A percentile compares a stretch with the other conserved stretches of the same genome.
phyloP scores from a whole-genome alignment of 2,797 vertebrate species.

The Ambastaia sidthimunki region DNA sequence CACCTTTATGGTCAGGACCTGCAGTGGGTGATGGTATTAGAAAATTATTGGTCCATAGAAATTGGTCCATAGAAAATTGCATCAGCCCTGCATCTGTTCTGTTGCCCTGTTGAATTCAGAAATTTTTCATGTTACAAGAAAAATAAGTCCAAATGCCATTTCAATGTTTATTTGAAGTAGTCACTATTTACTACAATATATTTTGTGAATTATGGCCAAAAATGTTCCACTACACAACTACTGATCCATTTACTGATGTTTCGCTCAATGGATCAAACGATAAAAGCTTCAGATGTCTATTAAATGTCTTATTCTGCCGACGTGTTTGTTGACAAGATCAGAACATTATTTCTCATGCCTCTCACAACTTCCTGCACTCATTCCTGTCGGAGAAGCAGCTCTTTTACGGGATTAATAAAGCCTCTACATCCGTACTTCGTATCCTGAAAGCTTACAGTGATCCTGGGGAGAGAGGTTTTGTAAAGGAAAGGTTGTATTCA shows the following conservation, averaged over 20 bases:
- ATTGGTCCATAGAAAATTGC: too few species aligned
- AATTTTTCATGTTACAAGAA: neutral
- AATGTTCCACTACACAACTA: neutral
- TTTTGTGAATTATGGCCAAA: slow-evolving; percentile 36
- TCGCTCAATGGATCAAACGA: neutral
- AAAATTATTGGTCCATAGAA: too few species aligned
- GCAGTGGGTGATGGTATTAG: too few species aligned
- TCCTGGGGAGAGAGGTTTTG: slow-evolving; percentile 65
- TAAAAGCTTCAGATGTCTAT: neutral
- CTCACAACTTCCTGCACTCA: slow-evolving; percentile 28
- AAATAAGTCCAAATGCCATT: neutral
- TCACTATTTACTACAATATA: slow-evolving; percentile 34
- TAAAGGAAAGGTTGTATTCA: slow-evolving; percentile 64
- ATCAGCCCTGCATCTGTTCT: too few species aligned
- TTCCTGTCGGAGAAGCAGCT: slow-evolving; percentile 34
- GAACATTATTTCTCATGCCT: slow-evolving; percentile 25
- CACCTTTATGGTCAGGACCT: too few species aligned
- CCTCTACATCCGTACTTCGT: slow-evolving; percentile 61
- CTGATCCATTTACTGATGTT: neutral
- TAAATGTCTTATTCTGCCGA: neutral
- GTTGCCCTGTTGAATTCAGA: too few species aligned
- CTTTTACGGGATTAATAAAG: slow-evolving; percentile 61
- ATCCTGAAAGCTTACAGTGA: slow-evolving; percentile 64
- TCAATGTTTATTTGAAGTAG: neutral
- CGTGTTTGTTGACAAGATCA: neutral